These are phyloP conservation scores for Zaprionus africanus DNA, from an alignment of 1,140 invertebrate species.

Conservation along the genomic window DNA sequence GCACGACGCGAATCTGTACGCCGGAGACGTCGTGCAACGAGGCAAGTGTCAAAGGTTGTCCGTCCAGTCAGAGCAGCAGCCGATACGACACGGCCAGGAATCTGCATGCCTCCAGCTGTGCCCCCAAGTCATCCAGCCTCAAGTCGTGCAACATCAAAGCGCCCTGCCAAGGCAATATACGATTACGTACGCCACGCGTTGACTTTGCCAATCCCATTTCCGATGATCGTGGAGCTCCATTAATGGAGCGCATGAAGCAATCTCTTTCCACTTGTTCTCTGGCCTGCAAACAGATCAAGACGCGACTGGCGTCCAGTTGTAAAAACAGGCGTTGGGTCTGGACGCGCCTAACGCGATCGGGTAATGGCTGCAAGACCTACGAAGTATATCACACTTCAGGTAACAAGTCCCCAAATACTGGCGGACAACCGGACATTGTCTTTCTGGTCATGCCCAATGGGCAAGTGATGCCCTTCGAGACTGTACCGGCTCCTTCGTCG, in stretches of 20 bases:
- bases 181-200: conserved; percentile 43
- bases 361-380: conserved; percentile 57
- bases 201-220: conserved; percentile 58
- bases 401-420: conserved; percentile 7
- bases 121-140: conserved; percentile 17
- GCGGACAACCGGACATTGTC: conserved; percentile 44
- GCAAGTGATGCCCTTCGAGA: conserved; percentile 63
- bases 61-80: conserved; percentile 26
- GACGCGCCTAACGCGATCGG: conserved; percentile 44
- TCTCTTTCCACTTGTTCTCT: conserved; percentile 45
- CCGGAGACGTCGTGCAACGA: neutral
- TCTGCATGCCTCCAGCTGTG: neutral
- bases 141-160: conserved; percentile 2
- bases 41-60: neutral
- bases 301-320: conserved; percentile 5
- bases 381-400: conserved; percentile 61
- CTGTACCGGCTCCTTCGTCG: conserved; percentile 11
- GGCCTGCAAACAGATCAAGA: conserved; percentile 34
- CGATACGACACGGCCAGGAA: conserved; percentile 6
- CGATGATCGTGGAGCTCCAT: conserved; percentile 1
- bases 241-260: conserved; percentile 17
- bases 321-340: conserved; percentile 46
- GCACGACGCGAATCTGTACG: neutral
- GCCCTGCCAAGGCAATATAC: conserved; percentile 3
- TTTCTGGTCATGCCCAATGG: conserved; percentile 67